Evolutionary conservation across 2,888 invertebrate species (phyloP), one percentile per base, ranked within the genome.

Genomic region (Disparrhopalites patrizii): DNA sequence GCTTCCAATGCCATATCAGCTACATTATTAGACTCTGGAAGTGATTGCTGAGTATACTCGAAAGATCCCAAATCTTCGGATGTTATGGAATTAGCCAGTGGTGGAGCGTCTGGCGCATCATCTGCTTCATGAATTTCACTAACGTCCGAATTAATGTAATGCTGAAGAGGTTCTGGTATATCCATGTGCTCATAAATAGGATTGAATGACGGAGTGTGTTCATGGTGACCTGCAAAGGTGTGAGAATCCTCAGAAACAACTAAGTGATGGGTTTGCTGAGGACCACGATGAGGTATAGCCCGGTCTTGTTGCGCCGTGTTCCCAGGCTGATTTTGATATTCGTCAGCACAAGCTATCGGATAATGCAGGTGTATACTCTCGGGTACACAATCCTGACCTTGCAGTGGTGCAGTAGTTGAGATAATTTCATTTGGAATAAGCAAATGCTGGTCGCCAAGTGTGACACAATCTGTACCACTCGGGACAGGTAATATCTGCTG

Each of bases 381-480:
- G 3, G 47, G 13, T 8, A 8, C 10, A n/a, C n/a, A n/a, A n/a
- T n/a, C n/a, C n/a, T n/a, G n/a, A n/a, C n/a, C n/a, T 23, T 47
- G 47, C 8, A 47, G 8, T 18, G 47, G 8, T 18, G 47, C 23
- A 7, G 18, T 3, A 7, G 47, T 23, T 47, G 47, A 47, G 47
- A 47, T 47, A 20, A 47, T 47, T 20, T 47, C 23, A 47, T 47
- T 47, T 7, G 47, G 47, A 3, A 47, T 8, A 20, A 47, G 20
- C 2, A 47, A 7, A 23, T 47, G 47, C 8, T 7, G 47, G 8
- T 5, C 23, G 25, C 23, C 7, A 7, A 47, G 8, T 23, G 20
- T 47, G 25, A 47, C 47, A 23, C 47, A 47, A 47, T 47, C n/a
- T n/a, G n/a, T n/a, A n/a, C n/a, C 47, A 47, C n/a, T 47, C 20